Evolutionary conservation across 2,797 vertebrate genomes (phyloP).

Genomic region (Poecilia gillii): DNA sequence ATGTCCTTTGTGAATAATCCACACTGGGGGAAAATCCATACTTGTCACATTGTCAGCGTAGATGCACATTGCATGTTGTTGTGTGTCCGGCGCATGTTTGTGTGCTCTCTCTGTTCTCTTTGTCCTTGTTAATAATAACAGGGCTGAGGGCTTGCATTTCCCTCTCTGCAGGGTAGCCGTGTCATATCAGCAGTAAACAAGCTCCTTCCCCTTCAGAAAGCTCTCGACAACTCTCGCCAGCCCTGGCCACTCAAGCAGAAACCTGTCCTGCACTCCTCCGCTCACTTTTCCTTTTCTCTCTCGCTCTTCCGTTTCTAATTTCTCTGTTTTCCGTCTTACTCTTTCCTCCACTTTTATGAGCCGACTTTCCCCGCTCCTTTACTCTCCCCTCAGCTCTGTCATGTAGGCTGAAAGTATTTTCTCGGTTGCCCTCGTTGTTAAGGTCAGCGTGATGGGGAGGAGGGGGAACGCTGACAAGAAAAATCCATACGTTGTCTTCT

Average conservation of each 20-base stretch:
- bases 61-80: slow-evolving; percentile 38
- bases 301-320: slow-evolving; percentile 56
- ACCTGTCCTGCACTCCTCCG: slow-evolving; percentile 73
- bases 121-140: slow-evolving; percentile 91
- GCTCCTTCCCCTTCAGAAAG: slow-evolving; percentile 81
- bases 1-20: slow-evolving; percentile 85
- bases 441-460: slow-evolving; percentile 80
- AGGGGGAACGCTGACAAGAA: slow-evolving; percentile 78
- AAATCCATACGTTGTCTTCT: slow-evolving; percentile 85
- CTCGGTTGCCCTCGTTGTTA: slow-evolving; percentile 72
- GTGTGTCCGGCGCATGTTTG: slow-evolving; percentile 68
- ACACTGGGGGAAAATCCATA: slow-evolving; percentile 82
- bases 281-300: slow-evolving; percentile 64
- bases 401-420: slow-evolving; percentile 76
- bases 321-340: slow-evolving; percentile 59
- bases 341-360: slow-evolving; percentile 55
- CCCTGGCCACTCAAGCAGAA: slow-evolving; percentile 84
- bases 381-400: slow-evolving; percentile 75
- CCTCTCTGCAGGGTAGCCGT: slow-evolving; percentile 85
- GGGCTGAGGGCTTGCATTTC: slow-evolving; percentile 85
- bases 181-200: slow-evolving; percentile 89
- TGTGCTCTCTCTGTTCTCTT: slow-evolving; percentile 81
- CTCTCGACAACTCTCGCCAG: slow-evolving; percentile 76
- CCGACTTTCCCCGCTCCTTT: slow-evolving; percentile 55
- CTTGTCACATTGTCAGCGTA: slow-evolving; percentile 81